A percentile compares a stretch with the other conserved stretches of the same genome.
phyloP scores from a whole-genome alignment of 2,888 invertebrate species.

The Atethmia centrago region DNA sequence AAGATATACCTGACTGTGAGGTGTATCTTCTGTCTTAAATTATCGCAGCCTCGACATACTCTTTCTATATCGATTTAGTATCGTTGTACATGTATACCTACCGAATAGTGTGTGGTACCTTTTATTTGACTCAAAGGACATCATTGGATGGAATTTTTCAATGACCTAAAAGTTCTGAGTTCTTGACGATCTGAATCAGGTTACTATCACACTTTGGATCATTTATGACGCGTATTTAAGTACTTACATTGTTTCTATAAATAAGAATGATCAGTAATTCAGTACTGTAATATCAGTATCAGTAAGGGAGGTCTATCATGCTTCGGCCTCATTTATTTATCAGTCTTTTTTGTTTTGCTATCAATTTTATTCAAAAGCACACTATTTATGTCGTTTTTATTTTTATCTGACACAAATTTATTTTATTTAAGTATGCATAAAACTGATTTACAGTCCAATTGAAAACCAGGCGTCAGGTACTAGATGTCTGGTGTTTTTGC shows the following conservation, averaged over 20 bases:
- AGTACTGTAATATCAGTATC: background rate
- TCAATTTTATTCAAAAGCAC: too few species aligned
- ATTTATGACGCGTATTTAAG: background rate
- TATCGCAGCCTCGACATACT: background rate
- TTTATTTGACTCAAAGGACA: constrained; percentile 32
- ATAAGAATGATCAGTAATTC: background rate
- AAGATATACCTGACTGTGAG: background rate
- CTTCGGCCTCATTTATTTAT: too few species aligned
- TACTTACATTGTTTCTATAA: too few species aligned
- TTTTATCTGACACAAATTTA: too few species aligned
- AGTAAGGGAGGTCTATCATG: too few species aligned
- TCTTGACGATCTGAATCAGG: background rate
- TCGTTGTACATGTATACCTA: background rate
- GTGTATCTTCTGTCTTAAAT: background rate
- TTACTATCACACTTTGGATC: background rate
- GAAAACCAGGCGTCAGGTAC: too few species aligned
- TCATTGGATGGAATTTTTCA: constrained; percentile 32
- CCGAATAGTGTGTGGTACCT: background rate
- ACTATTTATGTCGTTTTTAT: too few species aligned
- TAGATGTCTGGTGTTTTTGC: too few species aligned
- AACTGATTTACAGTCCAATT: too few species aligned
- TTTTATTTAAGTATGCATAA: too few species aligned
- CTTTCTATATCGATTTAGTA: constrained; percentile 15
- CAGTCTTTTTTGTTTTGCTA: too few species aligned
- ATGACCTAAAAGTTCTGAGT: constrained; percentile 15